Conservation (phyloP, 2,888 invertebrate species). For the Stenotaenia linearis region DNA sequence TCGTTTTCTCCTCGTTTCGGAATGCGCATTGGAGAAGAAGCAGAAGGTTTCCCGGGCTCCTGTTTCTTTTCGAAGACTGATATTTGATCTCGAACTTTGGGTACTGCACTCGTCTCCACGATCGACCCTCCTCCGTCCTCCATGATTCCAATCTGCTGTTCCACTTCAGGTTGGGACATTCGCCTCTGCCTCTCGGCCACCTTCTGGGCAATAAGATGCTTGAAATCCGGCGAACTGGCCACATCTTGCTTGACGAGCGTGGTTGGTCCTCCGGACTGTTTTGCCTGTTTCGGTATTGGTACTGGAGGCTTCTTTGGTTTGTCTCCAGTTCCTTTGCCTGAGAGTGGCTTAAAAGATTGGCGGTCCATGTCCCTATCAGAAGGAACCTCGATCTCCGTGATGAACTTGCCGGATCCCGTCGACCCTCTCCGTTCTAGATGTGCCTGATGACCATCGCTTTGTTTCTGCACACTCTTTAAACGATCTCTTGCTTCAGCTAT, state of each 20-base stretch:
- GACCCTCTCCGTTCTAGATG: constrained; percentile 24
- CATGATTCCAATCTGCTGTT: not conserved
- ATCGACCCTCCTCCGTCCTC: not conserved
- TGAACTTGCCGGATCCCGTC: constrained; percentile 1
- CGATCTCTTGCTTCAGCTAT: constrained; percentile 31
- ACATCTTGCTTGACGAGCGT: constrained; percentile 2
- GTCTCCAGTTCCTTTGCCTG: constrained; percentile 27
- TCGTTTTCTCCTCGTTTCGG: constrained; percentile 37
- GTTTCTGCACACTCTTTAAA: constrained; percentile 24
- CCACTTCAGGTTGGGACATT: constrained; percentile 34
- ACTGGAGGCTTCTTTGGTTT: constrained; percentile 28
- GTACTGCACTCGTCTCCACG: constrained; percentile 24
- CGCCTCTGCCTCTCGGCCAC: constrained; percentile 41
- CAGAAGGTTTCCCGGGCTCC: constrained; percentile 32
- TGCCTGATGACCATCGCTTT: not conserved
- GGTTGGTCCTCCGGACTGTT: constrained; percentile 13
- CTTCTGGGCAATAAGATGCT: constrained; percentile 41
- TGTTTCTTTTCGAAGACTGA: constrained; percentile 36
- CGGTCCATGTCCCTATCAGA: not conserved
- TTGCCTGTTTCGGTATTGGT: constrained; percentile 24
- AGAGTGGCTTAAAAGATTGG: constrained; percentile 16
- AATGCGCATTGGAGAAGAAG: constrained; percentile 37
- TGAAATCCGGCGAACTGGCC: constrained; percentile 37
- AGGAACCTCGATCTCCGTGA: not conserved
- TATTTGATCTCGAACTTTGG: constrained; percentile 36